phyloP scores from a whole-genome alignment of 2,888 invertebrate species.

The Merodon equestris region DNA sequence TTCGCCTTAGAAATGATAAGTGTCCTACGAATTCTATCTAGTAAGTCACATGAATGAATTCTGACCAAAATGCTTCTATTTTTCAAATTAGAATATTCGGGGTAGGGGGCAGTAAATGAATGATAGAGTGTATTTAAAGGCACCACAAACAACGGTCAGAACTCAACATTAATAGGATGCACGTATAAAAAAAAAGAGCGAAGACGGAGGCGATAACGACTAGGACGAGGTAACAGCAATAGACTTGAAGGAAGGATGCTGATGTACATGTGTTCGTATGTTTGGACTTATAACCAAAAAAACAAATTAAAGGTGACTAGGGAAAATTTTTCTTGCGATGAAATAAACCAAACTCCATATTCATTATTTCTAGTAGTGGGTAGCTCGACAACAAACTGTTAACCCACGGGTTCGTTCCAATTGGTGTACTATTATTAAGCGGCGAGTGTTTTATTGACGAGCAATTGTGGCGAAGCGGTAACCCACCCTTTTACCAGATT shows the following conservation, averaged over 20 bases:
- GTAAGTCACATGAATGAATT: slow-evolving; percentile 32
- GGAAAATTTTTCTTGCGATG: slow-evolving; percentile 63
- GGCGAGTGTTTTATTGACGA: neutral
- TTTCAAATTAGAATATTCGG: neutral
- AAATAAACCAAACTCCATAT: slow-evolving; percentile 65
- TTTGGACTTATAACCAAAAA: slow-evolving; percentile 18
- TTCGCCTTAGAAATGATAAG: slow-evolving; percentile 11
- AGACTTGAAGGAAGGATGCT: slow-evolving; percentile 27
- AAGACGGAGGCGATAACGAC: slow-evolving; percentile 22
- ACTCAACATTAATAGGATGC: slow-evolving; percentile 8
- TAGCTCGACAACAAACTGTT: slow-evolving; percentile 29
- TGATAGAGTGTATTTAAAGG: neutral
- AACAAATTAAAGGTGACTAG: slow-evolving; percentile 55
- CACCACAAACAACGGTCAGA: slow-evolving; percentile 27
- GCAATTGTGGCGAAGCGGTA: slow-evolving; percentile 7
- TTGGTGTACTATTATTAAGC: neutral
- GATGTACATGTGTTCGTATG: slow-evolving; percentile 41
- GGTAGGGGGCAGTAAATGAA: slow-evolving; percentile 5
- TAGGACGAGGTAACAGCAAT: slow-evolving; percentile 34
- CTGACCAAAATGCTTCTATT: slow-evolving; percentile 20
- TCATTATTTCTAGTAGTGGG: slow-evolving; percentile 54
- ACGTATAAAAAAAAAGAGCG: neutral
- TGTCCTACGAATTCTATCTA: slow-evolving; percentile 2
- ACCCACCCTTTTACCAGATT: slow-evolving; percentile 14
- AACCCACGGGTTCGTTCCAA: slow-evolving; percentile 24